These are phyloP conservation scores for Bucco capensis DNA, from an alignment of 2,113 vertebrate genomes.

Conservation along the genomic window DNA sequence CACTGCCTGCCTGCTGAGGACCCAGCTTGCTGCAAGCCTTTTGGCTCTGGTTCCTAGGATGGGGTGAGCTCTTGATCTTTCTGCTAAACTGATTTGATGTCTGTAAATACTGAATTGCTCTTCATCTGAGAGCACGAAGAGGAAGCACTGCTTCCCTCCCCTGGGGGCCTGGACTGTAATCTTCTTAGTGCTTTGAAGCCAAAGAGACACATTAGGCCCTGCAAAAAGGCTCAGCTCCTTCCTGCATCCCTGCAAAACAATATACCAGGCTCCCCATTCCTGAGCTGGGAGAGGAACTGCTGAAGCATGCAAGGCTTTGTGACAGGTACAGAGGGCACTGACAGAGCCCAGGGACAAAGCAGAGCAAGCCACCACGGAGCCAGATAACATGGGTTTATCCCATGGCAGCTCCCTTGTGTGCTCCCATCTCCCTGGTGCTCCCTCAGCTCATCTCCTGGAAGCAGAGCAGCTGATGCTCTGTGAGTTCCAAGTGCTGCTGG, in stretches of 20 bases:
- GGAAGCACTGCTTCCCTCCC: constrained; percentile 6
- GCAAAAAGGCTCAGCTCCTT: background rate
- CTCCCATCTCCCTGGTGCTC: background rate
- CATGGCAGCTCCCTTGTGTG: background rate
- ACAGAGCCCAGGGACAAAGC: background rate
- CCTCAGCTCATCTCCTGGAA: background rate
- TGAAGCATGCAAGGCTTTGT: background rate
- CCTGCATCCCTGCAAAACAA: background rate
- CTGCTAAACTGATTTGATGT: background rate
- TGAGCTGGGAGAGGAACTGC: background rate
- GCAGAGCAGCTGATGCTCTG: background rate
- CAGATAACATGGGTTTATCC: background rate
- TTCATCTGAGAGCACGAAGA: constrained; percentile 14
- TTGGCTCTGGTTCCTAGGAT: background rate
- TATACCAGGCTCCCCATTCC: background rate
- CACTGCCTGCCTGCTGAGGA: background rate
- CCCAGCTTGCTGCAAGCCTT: background rate
- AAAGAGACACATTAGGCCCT: background rate
- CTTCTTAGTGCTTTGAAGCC: constrained; percentile 16
- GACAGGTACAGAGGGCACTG: background rate
- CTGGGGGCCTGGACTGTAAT: background rate
- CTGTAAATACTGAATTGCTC: constrained; percentile 21
- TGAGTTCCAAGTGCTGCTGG: background rate
- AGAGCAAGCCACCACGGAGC: background rate
- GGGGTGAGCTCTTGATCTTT: background rate